Percentiles rank a stretch among this genome's conserved stretches.
Evolutionary conservation across 2,113 vertebrate genomes (phyloP).

Genomic region (Sander lucioperca): DNA sequence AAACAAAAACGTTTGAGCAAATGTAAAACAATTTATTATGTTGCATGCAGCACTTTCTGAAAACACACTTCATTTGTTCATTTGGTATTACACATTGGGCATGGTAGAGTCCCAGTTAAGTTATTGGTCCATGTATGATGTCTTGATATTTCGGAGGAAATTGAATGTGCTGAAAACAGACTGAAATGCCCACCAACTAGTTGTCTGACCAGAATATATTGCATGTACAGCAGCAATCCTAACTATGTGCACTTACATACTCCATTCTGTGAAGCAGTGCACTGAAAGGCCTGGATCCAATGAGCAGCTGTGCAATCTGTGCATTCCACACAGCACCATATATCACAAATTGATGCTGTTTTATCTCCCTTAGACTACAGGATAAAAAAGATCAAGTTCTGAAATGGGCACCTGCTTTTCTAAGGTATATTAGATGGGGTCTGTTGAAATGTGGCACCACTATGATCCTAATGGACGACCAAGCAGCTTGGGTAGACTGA

Average conservation of each 20-base stretch:
- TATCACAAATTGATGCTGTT: not conserved
- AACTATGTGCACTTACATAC: not conserved
- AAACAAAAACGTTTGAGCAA: not conserved
- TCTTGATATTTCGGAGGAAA: not conserved
- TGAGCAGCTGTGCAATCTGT: constrained; percentile 5
- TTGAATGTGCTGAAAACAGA: not conserved
- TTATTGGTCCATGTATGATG: not conserved
- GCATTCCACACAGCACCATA: not conserved
- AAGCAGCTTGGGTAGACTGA: constrained; percentile 21
- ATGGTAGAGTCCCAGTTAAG: not conserved
- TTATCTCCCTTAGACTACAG: not conserved
- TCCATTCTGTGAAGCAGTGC: not conserved
- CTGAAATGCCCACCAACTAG: not conserved
- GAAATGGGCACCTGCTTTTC: constrained; percentile 13
- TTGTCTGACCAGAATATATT: no score
- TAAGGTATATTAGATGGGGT: constrained; percentile 17
- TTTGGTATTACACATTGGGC: not conserved
- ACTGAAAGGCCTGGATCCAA: not conserved
- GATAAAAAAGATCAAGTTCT: not conserved
- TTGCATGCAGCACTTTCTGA: not conserved
- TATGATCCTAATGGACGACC: constrained; percentile 4
- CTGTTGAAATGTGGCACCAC: constrained; percentile 23
- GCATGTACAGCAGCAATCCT: not conserved
- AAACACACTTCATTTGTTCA: not conserved
- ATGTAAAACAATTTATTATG: not conserved